Evolutionary conservation across 1,140 invertebrate species (phyloP), one percentile per base, ranked within the genome.

Genomic region (Streblospio benedicti): DNA sequence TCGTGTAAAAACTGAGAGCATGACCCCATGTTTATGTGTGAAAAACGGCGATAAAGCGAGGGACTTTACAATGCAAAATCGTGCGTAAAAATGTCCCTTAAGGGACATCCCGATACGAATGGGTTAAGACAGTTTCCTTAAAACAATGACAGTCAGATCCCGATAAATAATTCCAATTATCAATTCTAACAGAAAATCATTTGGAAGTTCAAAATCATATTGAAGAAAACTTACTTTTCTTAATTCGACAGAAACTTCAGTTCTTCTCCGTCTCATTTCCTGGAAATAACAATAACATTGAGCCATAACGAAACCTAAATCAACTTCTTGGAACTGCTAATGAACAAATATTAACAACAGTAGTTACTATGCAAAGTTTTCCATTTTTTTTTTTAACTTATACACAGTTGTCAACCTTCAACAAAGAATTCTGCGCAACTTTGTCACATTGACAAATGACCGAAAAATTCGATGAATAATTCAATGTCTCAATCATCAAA

Each of bases 241-340:
- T 59, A 98, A 80, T 79, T 97, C 92, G 12, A 97, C 88, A 63
- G 91, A 94, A 32, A 93, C 89, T 84, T 97, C 94, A 76, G 92
- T 95, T 77, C 94, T 84, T 67, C 93, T 83, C 76, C 93, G 88
- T 78, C 93, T 85, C 90, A 96, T 74, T 69, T 74, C 73, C 75
- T 76, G 59, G 18, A 70, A 67, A 43, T 38, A 66, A 65, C 55
- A 59, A 44, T 55, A 50, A 60, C 23, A 63, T n/a, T n/a, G n/a
- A n/a, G n/a, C n/a, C n/a, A n/a, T n/a, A n/a, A n/a, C n/a, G 18
- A 33, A 20, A 33, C 18, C 25, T 31, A 5, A 28, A 20, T 28
- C 6, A 23, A 53, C 20, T 30, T 18, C 41, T 5, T 38, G 33
- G 23, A 9, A 5, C 4, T 4, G 53, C 41, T 32, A 61, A 57